These are phyloP conservation scores for Daphoenositta chrysoptera DNA, from an alignment of 2,113 vertebrate genomes.

Conservation along the genomic window DNA sequence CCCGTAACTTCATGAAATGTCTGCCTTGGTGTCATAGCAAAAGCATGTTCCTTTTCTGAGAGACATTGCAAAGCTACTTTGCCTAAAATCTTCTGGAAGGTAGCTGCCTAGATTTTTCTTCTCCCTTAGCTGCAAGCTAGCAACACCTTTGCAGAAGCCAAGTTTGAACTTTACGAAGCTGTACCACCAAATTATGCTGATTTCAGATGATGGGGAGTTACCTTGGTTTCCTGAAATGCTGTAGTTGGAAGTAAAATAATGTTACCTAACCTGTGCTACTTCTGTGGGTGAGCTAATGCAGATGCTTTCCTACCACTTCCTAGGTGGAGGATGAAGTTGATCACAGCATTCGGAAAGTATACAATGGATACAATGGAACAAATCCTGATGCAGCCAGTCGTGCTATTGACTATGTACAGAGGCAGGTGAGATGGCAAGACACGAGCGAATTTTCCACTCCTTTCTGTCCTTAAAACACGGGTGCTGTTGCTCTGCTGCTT, in stretches of 20 bases:
- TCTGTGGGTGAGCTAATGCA: not conserved
- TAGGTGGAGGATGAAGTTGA: constrained; percentile 95
- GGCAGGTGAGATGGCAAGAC: constrained; percentile 79
- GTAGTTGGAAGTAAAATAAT: not conserved
- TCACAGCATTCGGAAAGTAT: constrained; percentile 91
- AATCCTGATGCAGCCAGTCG: constrained; percentile 92
- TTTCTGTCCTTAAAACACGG: not conserved
- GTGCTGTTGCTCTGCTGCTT: not conserved
- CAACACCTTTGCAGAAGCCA: not conserved
- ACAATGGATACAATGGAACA: constrained; percentile 91
- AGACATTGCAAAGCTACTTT: not conserved
- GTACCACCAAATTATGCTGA: not conserved
- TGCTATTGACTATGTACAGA: constrained; percentile 96
- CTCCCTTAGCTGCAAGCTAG: not conserved
- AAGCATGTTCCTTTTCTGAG: not conserved
- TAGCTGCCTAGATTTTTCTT: not conserved
- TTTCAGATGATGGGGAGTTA: not conserved
- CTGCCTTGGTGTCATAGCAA: not conserved
- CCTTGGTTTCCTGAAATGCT: not conserved
- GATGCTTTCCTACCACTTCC: not conserved
- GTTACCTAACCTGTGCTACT: not conserved
- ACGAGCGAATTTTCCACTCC: fast-evolving
- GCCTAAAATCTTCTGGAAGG: not conserved
- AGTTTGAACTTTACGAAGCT: not conserved
- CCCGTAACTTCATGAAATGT: not conserved